These are phyloP conservation scores for Clistopyga incitator DNA, from an alignment of 2,888 invertebrate species.

Conservation along the genomic window DNA sequence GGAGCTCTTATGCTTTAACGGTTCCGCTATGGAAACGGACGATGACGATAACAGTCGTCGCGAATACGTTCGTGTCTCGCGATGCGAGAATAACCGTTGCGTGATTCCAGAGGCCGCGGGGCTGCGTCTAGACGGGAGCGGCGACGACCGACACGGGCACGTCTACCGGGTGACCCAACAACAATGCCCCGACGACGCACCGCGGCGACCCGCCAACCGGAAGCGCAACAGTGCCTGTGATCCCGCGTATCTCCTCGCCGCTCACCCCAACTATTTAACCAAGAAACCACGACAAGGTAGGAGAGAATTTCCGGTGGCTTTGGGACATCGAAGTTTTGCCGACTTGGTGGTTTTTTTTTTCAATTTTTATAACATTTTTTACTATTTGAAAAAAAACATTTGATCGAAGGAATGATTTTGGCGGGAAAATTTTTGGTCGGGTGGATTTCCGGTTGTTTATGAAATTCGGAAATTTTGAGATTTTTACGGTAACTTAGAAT, in stretches of 20 bases:
- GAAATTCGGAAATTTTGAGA: no score
- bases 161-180: slow-evolving; percentile 49
- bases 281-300: slow-evolving; percentile 79
- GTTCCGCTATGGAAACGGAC: slow-evolving; percentile 78
- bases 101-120: slow-evolving; percentile 77
- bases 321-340: not conserved
- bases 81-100: slow-evolving; percentile 78
- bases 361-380: no score
- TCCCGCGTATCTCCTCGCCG: slow-evolving; percentile 63
- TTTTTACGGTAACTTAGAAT: no score
- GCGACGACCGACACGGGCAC: slow-evolving; percentile 14
- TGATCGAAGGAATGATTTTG: no score
- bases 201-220: slow-evolving; percentile 72
- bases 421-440: no score
- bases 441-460: no score
- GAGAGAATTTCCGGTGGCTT: slow-evolving; percentile 61
- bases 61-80: slow-evolving; percentile 69
- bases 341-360: not conserved
- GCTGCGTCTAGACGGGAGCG: slow-evolving; percentile 33
- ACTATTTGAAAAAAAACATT: no score
- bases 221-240: slow-evolving; percentile 75
- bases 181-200: slow-evolving; percentile 34
- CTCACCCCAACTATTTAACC: slow-evolving; percentile 57
- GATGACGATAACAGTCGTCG: slow-evolving; percentile 70
- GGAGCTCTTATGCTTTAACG: slow-evolving; percentile 50